Conservation (phyloP, 1,140 invertebrate species). For the Bombus terrestris region DNA sequence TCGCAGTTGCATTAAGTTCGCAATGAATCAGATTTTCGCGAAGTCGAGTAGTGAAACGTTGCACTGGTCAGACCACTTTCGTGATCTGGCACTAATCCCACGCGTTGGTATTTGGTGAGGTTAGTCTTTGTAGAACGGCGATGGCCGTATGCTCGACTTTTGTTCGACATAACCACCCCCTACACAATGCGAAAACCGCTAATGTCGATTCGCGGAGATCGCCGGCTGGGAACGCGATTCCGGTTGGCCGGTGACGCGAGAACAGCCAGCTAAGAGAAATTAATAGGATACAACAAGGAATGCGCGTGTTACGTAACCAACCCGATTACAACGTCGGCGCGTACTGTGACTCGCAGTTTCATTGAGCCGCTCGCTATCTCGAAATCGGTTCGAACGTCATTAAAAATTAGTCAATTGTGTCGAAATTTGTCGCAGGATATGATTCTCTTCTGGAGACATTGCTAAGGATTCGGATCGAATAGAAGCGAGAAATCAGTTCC, state of each 20-base stretch:
- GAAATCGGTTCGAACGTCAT: not conserved
- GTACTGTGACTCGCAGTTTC: constrained; percentile 25
- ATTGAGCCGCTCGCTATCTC: constrained; percentile 27
- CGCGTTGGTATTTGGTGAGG: constrained; percentile 36
- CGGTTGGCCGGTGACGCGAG: not conserved
- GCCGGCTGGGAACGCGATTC: not conserved
- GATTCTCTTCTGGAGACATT: no score
- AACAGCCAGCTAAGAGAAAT: not conserved
- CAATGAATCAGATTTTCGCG: constrained; percentile 17
- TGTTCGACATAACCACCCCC: constrained; percentile 48
- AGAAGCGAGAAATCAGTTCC: no score
- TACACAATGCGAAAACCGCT: not conserved
- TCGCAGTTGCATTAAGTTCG: not conserved
- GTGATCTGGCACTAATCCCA: constrained; percentile 32
- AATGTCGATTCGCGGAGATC: not conserved
- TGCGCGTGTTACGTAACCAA: constrained; percentile 25
- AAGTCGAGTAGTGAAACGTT: not conserved
- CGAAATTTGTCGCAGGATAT: not conserved
- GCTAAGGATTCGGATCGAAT: no score
- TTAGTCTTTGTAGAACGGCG: constrained; percentile 23
- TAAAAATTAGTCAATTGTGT: not conserved
- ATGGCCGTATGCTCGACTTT: constrained; percentile 48
- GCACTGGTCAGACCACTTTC: constrained; percentile 43
- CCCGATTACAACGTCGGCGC: not conserved
- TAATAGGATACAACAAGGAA: constrained; percentile 31